Conservation (phyloP, 2,888 invertebrate species). For the Parapristionchus giblindavisi region DNA sequence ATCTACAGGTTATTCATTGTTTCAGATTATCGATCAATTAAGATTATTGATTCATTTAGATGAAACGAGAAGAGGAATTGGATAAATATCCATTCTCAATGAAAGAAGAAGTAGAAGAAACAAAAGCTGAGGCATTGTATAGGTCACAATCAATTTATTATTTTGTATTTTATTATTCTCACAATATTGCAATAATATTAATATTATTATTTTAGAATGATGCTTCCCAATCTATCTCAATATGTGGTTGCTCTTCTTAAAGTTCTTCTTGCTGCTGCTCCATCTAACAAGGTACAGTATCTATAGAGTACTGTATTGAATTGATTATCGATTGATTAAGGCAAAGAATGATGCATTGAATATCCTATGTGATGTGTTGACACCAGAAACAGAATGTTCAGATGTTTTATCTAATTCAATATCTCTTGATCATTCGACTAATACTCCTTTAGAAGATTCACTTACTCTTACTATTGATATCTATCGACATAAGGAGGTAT, state of each 20-base stretch:
- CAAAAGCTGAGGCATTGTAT: slow-evolving; percentile 60
- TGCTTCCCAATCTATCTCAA: slow-evolving; percentile 93
- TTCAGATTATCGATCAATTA: neutral
- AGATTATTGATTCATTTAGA: slow-evolving; percentile 46
- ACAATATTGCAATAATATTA: slow-evolving; percentile 74
- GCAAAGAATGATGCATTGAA: slow-evolving; percentile 96
- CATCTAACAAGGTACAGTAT: slow-evolving; percentile 77
- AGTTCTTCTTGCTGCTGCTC: slow-evolving; percentile 94
- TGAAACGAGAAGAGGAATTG: slow-evolving; percentile 61
- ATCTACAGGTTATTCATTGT: slow-evolving; percentile 55
- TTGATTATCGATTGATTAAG: slow-evolving; percentile 73
- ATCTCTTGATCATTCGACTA: slow-evolving; percentile 53
- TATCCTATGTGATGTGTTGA: slow-evolving; percentile 95
- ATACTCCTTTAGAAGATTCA: slow-evolving; percentile 61
- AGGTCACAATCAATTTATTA: slow-evolving; percentile 4
- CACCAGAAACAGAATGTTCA: slow-evolving; percentile 72
- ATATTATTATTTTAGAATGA: slow-evolving; percentile 78
- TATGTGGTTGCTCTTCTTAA: slow-evolving; percentile 87
- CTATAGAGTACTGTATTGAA: neutral
- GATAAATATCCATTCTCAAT: slow-evolving; percentile 71
- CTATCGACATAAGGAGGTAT: slow-evolving; percentile 84
- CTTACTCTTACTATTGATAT: slow-evolving; percentile 87
- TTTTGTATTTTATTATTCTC: neutral
- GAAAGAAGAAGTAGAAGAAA: slow-evolving; percentile 74
- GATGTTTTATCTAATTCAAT: slow-evolving; percentile 68